Conservation (phyloP, 1,140 invertebrate genomes). For the Doryteuthis pealeii region DNA sequence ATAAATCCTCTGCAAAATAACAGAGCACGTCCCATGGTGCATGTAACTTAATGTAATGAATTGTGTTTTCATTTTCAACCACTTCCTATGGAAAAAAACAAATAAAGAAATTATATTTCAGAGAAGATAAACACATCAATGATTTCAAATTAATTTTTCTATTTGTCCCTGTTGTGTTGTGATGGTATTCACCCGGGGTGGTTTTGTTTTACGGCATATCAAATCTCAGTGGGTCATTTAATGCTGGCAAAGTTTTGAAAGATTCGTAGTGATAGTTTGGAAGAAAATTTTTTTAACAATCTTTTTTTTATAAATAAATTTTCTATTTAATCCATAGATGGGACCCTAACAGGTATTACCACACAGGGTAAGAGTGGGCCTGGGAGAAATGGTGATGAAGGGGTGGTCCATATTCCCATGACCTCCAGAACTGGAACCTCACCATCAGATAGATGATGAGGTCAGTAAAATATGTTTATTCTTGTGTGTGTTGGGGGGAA, state of each 20-base stretch:
- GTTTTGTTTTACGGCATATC: too few relatives aligned
- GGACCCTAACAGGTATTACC: too few relatives aligned
- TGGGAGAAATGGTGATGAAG: too few relatives aligned
- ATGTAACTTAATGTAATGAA: slow-evolving; percentile 66
- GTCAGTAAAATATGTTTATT: too few relatives aligned
- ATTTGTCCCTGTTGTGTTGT: background rate
- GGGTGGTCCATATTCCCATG: too few relatives aligned
- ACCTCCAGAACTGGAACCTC: too few relatives aligned
- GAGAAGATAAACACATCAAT: background rate
- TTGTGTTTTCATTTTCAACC: slow-evolving; percentile 50
- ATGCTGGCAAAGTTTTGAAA: too few relatives aligned
- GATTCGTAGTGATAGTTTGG: too few relatives aligned
- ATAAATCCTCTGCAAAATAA: slow-evolving; percentile 66
- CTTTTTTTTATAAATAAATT: background rate
- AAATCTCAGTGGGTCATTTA: too few relatives aligned
- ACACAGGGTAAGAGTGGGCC: too few relatives aligned
- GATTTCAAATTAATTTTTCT: background rate
- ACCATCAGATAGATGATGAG: too few relatives aligned
- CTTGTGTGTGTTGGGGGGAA: background rate
- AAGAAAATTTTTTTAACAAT: background rate
- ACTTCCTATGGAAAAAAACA: slow-evolving; percentile 42
- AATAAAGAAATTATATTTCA: background rate
- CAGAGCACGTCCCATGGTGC: slow-evolving; percentile 66
- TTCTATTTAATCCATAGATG: too few relatives aligned
- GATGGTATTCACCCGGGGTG: background rate